Percentiles rank a stretch among this genome's conserved stretches.
Conservation (phyloP, 2,888 invertebrate genomes). For the Sphinx pinastri region DNA sequence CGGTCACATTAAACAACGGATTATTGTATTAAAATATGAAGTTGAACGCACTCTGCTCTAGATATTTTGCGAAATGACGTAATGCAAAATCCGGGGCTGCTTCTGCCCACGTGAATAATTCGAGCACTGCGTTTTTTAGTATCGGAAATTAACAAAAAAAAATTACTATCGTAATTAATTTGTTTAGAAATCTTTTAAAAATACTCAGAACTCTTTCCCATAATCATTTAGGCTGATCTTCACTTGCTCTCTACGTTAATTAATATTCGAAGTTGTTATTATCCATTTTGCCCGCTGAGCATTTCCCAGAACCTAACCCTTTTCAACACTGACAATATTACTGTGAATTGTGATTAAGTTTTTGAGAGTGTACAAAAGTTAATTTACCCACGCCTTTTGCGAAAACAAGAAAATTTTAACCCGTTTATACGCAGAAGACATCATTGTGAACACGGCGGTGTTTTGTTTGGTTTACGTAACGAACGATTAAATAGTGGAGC, state of each 20-base stretch:
- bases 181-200: background rate
- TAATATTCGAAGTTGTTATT: conserved; percentile 14
- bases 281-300: background rate
- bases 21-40: conserved; percentile 42
- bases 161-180: background rate
- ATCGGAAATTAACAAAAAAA: background rate
- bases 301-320: conserved; percentile 13
- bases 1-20: conserved; percentile 32
- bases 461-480: conserved; percentile 72
- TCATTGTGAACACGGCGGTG: conserved; percentile 58
- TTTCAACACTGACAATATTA: conserved; percentile 11
- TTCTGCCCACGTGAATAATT: conserved; percentile 37
- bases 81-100: conserved; percentile 48
- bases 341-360: conserved; percentile 7
- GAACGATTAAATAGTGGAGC: conserved; percentile 63
- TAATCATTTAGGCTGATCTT: background rate
- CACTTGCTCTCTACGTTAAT: conserved; percentile 1
- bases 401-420: conserved; percentile 43
- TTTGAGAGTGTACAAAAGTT: conserved; percentile 1
- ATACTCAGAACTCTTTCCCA: background rate
- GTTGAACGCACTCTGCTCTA: conserved; percentile 53
- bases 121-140: background rate
- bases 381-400: background rate
- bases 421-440: conserved; percentile 47
- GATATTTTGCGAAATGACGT: conserved; percentile 45